Evolutionary conservation across 2,797 vertebrate genomes (phyloP), one percentile per base, ranked within the genome.

Genomic region (Anabacerthia variegaticeps): DNA sequence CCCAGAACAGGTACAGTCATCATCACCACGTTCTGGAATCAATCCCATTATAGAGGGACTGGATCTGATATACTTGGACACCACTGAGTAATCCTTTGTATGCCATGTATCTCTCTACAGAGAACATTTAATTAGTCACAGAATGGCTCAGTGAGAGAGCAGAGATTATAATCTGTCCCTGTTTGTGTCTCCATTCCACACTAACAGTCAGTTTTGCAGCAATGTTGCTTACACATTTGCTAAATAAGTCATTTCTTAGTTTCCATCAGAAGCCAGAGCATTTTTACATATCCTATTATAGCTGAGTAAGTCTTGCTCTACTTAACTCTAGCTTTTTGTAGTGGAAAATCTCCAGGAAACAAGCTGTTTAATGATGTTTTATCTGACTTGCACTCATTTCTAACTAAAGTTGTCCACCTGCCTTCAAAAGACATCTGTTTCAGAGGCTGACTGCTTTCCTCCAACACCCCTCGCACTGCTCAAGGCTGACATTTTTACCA

Each of bases 261-360:
- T 93, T 85, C 72, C 92, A 89, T 93, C 88, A 95, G 91, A 96
- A 96, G 92, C 32, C 66, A 72, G 63, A 92, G 90, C 73, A 88
- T 96, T 97, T 94, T 94, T 59, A 90, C 87, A 83, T 94, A 93
- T 72, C 95, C 92, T 96, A 92, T 96, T 95, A 95, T 79, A 96
- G 91, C 67, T 91, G 86, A 89, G 68, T 94, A 95, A 92, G 89
- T 83, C 81, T 73, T 91, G 90, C 61, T 96, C 76, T 89, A 95
- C 88, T 94, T 92, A 91, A 84, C 88, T 41, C 43, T 44, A 91
- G 74, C 19, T 91, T 96, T 92, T 84, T 93, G 94, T 88, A 81
- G 77, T 96, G 96, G 95, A 96, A 96, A 93, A 93, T 95, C 93
- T 96, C 96, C 93, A 96, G 69, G 94, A 92, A 96, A 96, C 93